Percentiles rank a stretch among this genome's conserved stretches.
Conservation (phyloP, 2,888 invertebrate genomes). For the Torymus aiolomorphi region DNA sequence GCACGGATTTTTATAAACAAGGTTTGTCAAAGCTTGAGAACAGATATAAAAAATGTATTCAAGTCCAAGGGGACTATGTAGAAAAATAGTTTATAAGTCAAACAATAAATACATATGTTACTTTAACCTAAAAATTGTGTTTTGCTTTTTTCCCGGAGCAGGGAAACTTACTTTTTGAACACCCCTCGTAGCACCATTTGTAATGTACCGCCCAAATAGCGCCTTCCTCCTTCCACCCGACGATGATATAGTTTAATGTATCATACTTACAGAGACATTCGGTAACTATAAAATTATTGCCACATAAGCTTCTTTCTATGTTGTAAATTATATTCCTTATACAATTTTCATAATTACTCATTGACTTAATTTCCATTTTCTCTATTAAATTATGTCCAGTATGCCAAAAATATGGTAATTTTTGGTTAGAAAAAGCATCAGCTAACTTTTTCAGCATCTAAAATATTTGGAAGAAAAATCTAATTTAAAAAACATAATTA, state of each 20-base stretch:
- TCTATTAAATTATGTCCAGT: constrained; percentile 75
- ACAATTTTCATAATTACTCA: constrained; percentile 8
- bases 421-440: constrained; percentile 65
- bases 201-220: too few species aligned
- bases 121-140: too few species aligned
- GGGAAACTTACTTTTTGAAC: too few species aligned
- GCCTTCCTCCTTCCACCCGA: too few species aligned
- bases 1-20: too few species aligned
- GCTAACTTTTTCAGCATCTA: constrained; percentile 75
- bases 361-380: constrained; percentile 5
- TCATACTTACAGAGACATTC: constrained; percentile 30
- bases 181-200: too few species aligned
- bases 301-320: constrained; percentile 6
- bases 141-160: too few species aligned
- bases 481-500: constrained; percentile 66
- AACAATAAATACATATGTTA: too few species aligned
- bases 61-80: too few species aligned
- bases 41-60: too few species aligned
- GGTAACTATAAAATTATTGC: constrained; percentile 15
- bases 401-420: constrained; percentile 77
- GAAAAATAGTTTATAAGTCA: too few species aligned
- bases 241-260: background rate
- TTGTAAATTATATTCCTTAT: constrained; percentile 8
- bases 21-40: too few species aligned
- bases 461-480: constrained; percentile 10